phyloP scores from a whole-genome alignment of 2,113 vertebrate genomes.

The Plecotus auritus region DNA sequence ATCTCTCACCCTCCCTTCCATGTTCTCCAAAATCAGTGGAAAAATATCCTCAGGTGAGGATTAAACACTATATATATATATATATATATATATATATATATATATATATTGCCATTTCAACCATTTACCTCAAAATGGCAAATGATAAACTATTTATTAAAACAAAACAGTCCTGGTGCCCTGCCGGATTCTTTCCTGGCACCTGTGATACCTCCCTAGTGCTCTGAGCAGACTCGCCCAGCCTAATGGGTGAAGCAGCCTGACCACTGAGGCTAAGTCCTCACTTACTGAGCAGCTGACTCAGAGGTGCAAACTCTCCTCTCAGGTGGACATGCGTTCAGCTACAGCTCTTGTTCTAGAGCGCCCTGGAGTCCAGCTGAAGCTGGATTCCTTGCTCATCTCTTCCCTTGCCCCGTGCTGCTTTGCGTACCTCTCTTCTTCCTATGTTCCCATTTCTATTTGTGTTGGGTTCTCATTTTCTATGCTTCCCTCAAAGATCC shows the following conservation, averaged over 20 bases:
- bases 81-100: too few relatives aligned
- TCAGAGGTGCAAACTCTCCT: rapidly evolving
- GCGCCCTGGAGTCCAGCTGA: background rate
- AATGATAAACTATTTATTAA: background rate
- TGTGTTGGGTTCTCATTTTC: background rate
- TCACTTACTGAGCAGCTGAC: too few relatives aligned
- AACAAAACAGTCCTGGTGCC: background rate
- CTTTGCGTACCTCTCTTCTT: background rate
- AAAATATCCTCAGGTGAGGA: too few relatives aligned
- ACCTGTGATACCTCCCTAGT: background rate
- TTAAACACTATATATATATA: too few relatives aligned
- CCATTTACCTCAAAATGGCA: background rate
- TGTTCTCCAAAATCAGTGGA: too few relatives aligned
- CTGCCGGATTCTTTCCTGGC: background rate
- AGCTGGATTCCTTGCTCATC: background rate
- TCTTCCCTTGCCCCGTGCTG: background rate
- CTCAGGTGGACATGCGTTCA: background rate
- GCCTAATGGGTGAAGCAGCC: background rate
- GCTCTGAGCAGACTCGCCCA: rapidly evolving
- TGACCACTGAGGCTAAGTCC: background rate
- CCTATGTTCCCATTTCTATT: background rate
- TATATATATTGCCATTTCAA: background rate
- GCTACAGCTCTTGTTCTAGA: background rate
- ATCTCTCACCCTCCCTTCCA: too few relatives aligned
- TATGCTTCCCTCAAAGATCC: background rate